Percentiles rank a stretch among this genome's conserved stretches.
phyloP scores from a whole-genome alignment of 2,888 invertebrate species.

The Drosophila differens region DNA sequence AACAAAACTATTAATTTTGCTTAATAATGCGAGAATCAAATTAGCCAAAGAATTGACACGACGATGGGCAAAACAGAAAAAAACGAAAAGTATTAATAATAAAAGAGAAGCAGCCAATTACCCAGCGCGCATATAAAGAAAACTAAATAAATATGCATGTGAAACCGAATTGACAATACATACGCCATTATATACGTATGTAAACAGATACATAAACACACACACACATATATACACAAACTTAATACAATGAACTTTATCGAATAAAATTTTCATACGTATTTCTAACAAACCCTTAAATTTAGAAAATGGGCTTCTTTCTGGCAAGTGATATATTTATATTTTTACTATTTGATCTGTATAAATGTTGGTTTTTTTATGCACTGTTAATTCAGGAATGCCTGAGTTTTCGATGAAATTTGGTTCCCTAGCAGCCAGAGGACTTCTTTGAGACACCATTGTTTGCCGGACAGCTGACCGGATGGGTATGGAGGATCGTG shows the following conservation, averaged over 20 bases:
- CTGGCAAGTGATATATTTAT: background rate
- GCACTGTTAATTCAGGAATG: constrained; percentile 26
- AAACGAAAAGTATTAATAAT: constrained; percentile 33
- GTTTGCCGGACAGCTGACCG: constrained; percentile 1
- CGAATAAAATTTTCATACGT: constrained; percentile 81
- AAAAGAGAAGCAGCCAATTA: constrained; percentile 33
- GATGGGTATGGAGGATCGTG: constrained; percentile 87
- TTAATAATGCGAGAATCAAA: constrained; percentile 60
- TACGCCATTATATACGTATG: constrained; percentile 24
- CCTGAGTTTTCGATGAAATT: constrained; percentile 4
- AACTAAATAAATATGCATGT: constrained; percentile 14
- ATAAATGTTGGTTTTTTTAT: background rate
- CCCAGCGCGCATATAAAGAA: constrained; percentile 34
- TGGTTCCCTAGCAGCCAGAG: constrained; percentile 5
- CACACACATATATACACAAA: constrained; percentile 35
- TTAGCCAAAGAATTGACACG: constrained; percentile 75
- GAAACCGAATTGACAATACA: constrained; percentile 28
- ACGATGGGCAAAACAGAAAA: constrained; percentile 43
- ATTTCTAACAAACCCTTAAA: constrained; percentile 72
- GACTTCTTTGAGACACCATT: constrained; percentile 39
- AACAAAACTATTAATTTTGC: constrained; percentile 44
- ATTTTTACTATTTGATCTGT: constrained; percentile 5
- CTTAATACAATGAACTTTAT: constrained; percentile 78
- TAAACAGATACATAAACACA: constrained; percentile 17
- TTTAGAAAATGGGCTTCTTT: constrained; percentile 11